Conservation (phyloP, 2,797 vertebrate species). For the Remorina albescens region DNA sequence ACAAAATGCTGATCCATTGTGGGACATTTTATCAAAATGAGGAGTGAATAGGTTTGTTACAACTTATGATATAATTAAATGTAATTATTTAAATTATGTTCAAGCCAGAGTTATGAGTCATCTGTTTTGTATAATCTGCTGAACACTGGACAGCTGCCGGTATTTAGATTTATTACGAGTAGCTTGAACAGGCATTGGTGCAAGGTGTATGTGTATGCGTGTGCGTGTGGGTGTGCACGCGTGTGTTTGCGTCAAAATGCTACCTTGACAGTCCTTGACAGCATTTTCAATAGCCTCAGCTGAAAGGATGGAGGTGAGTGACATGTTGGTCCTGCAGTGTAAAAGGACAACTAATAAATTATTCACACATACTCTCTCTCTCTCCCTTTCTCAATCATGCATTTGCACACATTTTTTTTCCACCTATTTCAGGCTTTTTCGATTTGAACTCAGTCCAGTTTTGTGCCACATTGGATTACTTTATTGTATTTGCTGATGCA, state of each 20-base stretch:
- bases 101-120: neutral
- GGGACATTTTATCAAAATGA: conserved; percentile 9
- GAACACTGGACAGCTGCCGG: neutral
- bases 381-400: neutral
- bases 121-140: neutral
- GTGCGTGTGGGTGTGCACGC: conserved; percentile 23
- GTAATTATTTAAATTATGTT: neutral
- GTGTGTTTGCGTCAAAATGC: neutral
- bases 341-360: conserved; percentile 52
- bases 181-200: neutral
- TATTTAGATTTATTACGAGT: neutral
- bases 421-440: neutral
- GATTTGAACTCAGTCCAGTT: neutral
- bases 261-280: conserved; percentile 97
- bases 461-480: conserved; percentile 35
- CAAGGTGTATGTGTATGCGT: conserved; percentile 12
- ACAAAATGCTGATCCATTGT: neutral
- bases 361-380: conserved; percentile 11
- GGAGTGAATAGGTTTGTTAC: neutral
- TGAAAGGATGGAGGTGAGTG: conserved; percentile 92
- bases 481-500: conserved; percentile 18
- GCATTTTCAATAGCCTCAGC: conserved; percentile 94
- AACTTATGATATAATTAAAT: neutral
- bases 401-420: conserved; percentile 2
- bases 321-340: conserved; percentile 90